Conservation (phyloP, 1,140 invertebrate species). For the Mylabris phalerata region DNA sequence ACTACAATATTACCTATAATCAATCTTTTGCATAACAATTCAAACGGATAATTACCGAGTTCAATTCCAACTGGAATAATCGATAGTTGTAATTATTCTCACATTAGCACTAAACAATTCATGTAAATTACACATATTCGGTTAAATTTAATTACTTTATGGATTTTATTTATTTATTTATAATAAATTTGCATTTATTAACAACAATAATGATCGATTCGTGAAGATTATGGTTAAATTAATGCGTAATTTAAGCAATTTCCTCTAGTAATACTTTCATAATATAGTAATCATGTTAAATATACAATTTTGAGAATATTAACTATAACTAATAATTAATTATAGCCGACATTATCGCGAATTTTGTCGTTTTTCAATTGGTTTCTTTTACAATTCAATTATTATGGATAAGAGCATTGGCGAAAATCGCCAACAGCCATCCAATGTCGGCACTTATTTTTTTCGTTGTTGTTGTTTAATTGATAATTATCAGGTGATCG, state of each 20-base stretch:
- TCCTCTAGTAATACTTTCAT: neutral
- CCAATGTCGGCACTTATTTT: conserved; percentile 20
- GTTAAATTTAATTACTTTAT: no score
- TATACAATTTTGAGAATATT: no score
- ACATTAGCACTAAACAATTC: conserved; percentile 21
- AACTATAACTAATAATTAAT: conserved; percentile 17
- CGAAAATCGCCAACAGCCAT: conserved; percentile 11
- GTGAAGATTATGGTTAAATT: neutral
- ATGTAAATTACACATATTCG: conserved; percentile 9
- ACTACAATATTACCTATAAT: neutral
- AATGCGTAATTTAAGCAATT: neutral
- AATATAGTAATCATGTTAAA: no score
- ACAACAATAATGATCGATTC: neutral
- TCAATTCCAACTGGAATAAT: neutral
- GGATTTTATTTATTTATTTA: neutral
- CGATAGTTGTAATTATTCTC: conserved; percentile 17
- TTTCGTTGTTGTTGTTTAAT: conserved; percentile 14
- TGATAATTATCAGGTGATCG: conserved; percentile 31
- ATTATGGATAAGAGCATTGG: conserved; percentile 8
- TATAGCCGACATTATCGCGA: conserved; percentile 18
- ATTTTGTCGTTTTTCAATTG: conserved; percentile 11
- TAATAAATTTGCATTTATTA: neutral
- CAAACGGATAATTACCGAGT: neutral
- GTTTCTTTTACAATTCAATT: conserved; percentile 15
- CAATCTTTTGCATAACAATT: neutral